Base-by-base conservation (phyloP, 2,797 vertebrate genomes). In the Atherinosoma microstoma region DNA sequence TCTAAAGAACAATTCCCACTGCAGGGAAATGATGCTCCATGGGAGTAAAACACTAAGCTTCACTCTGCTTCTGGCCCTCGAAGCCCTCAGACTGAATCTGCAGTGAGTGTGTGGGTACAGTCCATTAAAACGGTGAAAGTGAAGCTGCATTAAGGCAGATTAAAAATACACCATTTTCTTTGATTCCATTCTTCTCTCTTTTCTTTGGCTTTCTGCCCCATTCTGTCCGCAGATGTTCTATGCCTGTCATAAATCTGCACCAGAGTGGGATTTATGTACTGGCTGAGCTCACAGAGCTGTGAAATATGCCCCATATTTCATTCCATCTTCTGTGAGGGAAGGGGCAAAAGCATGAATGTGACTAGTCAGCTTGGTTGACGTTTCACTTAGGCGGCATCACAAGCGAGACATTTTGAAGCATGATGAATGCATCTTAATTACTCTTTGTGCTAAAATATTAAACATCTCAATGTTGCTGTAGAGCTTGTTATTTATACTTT, bases 261-360 rank as follows among this genome's bases (percentile, higher is more conserved):
- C 69, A 77, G 73, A 70, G 75, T 80, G 75, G 69, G 74, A 83
- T 91, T 89, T 85, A 86, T 83, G 53, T 61, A 58, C 77, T 69
- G 58, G 59, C 78, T 72, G 67, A 73, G 78, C 67, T 76, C 65
- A 84, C 54, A 67, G 73, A 67, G 56, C 64, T 84, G 73, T 85
- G 79, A 82, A 86, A 86, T 82, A 74, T 82, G 77, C 70, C 67
- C 76, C 60, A 76, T 70, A 85, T 90, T 88, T 90, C 64, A 80
- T 65, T 54, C 22, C 34, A 67, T 78, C 73, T 58, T 76, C 78
- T 68, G 76, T 70, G 65, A 73, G 78, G 76, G 75, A 89, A 66
- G 36, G 65, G 73, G 67, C 30, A 60, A 51, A 71, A 42, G 67
- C 74, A 45, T 30, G 57, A 79, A 57, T 74, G 59, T 84, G 71